Conservation (phyloP, 1,140 invertebrate species). For the Aphis gossypii region DNA sequence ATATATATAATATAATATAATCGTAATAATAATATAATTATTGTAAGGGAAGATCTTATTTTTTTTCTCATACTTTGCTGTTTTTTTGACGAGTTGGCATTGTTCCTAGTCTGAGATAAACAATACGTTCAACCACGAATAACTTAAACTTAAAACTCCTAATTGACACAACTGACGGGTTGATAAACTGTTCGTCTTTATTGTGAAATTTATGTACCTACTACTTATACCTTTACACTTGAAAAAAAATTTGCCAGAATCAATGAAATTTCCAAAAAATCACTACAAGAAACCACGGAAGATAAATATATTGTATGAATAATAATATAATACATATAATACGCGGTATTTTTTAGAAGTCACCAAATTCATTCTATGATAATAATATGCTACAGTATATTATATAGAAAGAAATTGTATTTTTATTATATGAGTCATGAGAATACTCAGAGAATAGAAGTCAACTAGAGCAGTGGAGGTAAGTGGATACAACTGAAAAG, state of each 20-base stretch:
- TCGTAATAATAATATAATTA: background rate
- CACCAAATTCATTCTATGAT: background rate
- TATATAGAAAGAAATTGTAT: background rate
- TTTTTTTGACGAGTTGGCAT: background rate
- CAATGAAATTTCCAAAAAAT: background rate
- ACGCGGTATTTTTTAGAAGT: background rate
- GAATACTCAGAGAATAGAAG: background rate
- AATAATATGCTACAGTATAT: background rate
- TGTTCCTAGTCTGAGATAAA: background rate
- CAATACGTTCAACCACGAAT: background rate
- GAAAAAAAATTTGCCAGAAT: background rate
- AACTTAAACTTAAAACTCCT: background rate
- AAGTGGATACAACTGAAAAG: background rate
- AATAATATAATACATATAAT: background rate
- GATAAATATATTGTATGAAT: background rate
- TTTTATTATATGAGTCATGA: background rate
- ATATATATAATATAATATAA: too few relatives aligned
- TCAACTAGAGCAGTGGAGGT: background rate
- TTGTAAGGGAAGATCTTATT: background rate
- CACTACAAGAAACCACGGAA: background rate
- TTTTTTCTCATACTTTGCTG: background rate
- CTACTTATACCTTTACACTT: background rate
- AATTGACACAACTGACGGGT: background rate
- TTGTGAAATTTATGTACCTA: background rate
- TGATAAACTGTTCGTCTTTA: background rate